These are phyloP conservation scores for Microtus californicus DNA, from an alignment of 2,797 vertebrate genomes.

Conservation along the genomic window DNA sequence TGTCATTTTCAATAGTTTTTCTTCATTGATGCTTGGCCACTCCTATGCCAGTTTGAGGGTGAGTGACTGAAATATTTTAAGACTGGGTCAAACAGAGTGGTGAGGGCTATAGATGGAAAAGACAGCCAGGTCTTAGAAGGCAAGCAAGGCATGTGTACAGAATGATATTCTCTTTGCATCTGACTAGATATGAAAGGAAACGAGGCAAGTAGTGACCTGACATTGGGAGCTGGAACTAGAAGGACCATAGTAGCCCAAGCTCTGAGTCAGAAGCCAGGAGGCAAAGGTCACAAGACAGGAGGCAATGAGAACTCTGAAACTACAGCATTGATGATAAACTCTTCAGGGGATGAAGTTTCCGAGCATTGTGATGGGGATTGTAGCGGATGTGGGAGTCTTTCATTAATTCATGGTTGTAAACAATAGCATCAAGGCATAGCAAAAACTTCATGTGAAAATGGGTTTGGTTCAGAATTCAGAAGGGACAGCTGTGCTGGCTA, in stretches of 20 bases:
- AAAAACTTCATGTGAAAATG: neutral
- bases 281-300: neutral
- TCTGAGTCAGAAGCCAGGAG: neutral
- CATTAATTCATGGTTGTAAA: neutral
- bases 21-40: neutral
- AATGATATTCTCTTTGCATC: neutral
- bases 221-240: neutral
- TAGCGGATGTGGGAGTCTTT: neutral
- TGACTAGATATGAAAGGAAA: neutral
- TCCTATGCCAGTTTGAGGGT: neutral
- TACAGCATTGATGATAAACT: neutral
- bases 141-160: neutral
- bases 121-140: neutral
- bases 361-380: too few species aligned
- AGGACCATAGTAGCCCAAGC: neutral
- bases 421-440: neutral
- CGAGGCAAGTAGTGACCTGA: neutral
- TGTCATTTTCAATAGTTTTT: neutral
- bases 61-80: neutral
- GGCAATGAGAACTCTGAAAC: neutral
- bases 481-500: neutral
- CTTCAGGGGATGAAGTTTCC: neutral
- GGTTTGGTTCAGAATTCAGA: constrained; percentile 7
- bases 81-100: too few species aligned
- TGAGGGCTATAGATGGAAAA: neutral